Base-by-base conservation (phyloP, 1,140 invertebrate genomes). In the Heliconius nattereri region DNA sequence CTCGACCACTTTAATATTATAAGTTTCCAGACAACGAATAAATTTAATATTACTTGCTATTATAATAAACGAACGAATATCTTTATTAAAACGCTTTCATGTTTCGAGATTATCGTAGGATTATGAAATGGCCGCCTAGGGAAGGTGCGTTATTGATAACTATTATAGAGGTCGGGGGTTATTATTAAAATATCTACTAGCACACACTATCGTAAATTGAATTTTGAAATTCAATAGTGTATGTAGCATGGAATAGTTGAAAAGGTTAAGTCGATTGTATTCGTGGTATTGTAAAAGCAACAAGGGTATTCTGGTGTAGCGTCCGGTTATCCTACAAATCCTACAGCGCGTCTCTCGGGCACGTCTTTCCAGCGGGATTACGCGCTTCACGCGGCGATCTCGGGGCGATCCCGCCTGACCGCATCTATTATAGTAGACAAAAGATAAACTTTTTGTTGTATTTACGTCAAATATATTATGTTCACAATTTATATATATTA, bases 311-410 rank as follows among this genome's bases (percentile, higher is more conserved):
- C 87, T 82, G 80, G 84, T 90, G 85, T 86, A 89, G 81, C 81
- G 86, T 87, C 84, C 87, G 87, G 87, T 86, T 89, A 90, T 92
- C 88, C 87, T 80, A 79, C 81, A 91, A 92, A 93, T 91, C 90
- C 88, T 85, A 78, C 79, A 78, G 81, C 84, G 73, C 81, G 81
- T 82, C 85, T 85, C 87, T 82, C 78, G 76, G 84, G 88, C 91
- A 92, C 90, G 91, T 91, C 86, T 87, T 85, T 84, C 83, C 79
- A 71, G 71, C 76, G 83, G 89, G 88, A 92, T 92, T 91, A 92
- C 86, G 84, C 81, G 81, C 76, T 82, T 91, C 81, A 82, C 78
- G 78, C 75, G 84, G 81, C 84, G 81, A 87, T 89, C 85, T 81
- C 79, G 78, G 75, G 84, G 83, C 83, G 80, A 89, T 86, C 80